Evolutionary conservation across 2,113 vertebrate genomes (phyloP).

Genomic region (Corvus hawaiiensis): DNA sequence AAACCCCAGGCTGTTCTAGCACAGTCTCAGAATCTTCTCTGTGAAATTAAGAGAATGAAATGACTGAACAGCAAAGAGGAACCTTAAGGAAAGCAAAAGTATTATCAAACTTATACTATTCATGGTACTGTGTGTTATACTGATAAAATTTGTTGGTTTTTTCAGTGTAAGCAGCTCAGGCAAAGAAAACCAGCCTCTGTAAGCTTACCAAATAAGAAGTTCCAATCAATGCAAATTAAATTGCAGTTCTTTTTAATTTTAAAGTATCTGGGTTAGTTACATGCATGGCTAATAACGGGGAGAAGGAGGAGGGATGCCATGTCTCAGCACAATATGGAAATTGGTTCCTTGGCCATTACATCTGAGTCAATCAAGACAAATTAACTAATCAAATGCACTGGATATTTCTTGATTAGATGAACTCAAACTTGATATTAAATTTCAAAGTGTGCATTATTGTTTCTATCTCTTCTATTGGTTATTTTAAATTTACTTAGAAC

Average conservation of each 20-base stretch:
- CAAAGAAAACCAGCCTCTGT: not conserved
- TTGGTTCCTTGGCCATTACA: not conserved
- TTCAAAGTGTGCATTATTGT: not conserved
- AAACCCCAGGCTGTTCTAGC: not conserved
- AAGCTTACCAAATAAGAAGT: not conserved
- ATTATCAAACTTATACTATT: not conserved
- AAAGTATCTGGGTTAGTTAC: not conserved
- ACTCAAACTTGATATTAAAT: not conserved
- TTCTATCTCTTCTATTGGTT: not conserved
- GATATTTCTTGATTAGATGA: not conserved
- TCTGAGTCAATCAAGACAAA: not conserved
- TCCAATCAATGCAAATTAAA: not conserved
- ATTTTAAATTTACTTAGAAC: not conserved
- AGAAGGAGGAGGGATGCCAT: not conserved
- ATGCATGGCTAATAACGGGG: not conserved
- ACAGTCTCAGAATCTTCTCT: not conserved
- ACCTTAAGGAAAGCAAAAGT: not conserved
- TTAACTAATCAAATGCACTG: not conserved
- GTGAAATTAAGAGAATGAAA: not conserved
- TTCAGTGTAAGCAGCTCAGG: not conserved
- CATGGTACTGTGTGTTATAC: not conserved
- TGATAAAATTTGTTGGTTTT: not conserved
- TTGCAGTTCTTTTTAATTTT: not conserved
- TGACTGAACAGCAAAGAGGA: not conserved
- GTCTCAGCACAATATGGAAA: not conserved